These are phyloP conservation scores for Druon quercuslanigerum DNA, from an alignment of 1,140 invertebrate genomes.

Conservation along the genomic window DNA sequence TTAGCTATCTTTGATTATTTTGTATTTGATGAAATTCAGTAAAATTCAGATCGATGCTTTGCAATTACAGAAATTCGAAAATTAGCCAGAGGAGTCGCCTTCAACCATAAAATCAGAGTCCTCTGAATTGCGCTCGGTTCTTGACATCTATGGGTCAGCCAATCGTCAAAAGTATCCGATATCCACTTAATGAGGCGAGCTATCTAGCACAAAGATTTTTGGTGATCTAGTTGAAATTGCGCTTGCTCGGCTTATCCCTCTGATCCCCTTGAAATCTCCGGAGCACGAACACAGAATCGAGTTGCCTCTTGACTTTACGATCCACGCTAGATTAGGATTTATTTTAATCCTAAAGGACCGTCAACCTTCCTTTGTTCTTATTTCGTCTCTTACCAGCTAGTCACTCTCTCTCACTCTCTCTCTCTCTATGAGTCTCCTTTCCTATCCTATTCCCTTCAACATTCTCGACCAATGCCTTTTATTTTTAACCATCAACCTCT, in stretches of 20 bases:
- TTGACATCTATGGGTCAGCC: background rate
- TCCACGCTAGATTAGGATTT: slow-evolving; percentile 61
- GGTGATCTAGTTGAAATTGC: background rate
- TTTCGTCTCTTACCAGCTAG: background rate
- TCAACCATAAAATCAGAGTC: background rate
- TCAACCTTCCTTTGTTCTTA: slow-evolving; percentile 28
- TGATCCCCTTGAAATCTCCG: background rate
- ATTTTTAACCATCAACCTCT: background rate
- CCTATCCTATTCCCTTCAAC: background rate
- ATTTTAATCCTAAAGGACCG: slow-evolving; percentile 62
- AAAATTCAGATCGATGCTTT: too few relatives aligned
- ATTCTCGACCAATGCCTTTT: background rate
- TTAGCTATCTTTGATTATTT: too few relatives aligned
- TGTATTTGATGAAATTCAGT: too few relatives aligned
- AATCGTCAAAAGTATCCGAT: background rate
- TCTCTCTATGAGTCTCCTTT: background rate
- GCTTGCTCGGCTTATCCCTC: background rate
- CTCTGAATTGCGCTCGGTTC: background rate
- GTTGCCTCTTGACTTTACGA: slow-evolving; percentile 59
- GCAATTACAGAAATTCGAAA: too few relatives aligned
- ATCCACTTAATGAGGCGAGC: background rate
- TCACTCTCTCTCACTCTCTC: slow-evolving; percentile 2
- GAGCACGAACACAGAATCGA: slow-evolving; percentile 30
- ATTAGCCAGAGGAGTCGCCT: background rate
- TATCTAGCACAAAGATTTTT: background rate